Conservation (phyloP, 2,113 vertebrate genomes). For the Galeopterus variegatus region DNA sequence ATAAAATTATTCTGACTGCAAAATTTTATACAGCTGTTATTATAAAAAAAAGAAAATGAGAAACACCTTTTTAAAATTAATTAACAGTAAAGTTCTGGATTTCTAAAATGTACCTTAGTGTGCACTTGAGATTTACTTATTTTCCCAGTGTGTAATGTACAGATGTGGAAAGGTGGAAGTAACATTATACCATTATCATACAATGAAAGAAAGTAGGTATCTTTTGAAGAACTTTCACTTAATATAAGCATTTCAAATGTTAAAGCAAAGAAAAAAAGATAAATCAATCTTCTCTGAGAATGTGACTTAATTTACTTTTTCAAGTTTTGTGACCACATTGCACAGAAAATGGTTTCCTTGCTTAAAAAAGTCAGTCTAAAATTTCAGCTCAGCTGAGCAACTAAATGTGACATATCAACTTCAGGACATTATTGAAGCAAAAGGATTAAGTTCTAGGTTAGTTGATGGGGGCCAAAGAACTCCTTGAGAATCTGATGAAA, state of each 20-base stretch:
- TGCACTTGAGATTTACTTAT: not conserved
- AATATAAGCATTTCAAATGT: not conserved
- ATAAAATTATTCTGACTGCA: not conserved
- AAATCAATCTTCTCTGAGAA: slow-evolving; percentile 32
- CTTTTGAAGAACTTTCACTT: slow-evolving; percentile 65
- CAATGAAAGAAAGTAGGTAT: slow-evolving; percentile 30
- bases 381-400: not conserved
- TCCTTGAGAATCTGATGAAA: not conserved
- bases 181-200: slow-evolving; percentile 7
- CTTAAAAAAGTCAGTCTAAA: not conserved
- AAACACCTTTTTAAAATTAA: not conserved
- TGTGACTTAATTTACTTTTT: slow-evolving; percentile 69
- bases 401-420: not conserved
- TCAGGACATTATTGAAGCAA: not conserved
- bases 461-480: not conserved
- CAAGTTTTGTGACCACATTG: slow-evolving; percentile 15
- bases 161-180: not conserved
- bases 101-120: not conserved
- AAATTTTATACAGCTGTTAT: not conserved
- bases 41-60: not conserved
- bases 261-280: slow-evolving; percentile 48
- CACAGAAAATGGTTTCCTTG: slow-evolving; percentile 34
- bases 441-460: not conserved
- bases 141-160: slow-evolving; percentile 19
- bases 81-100: not conserved